Evolutionary conservation across 2,888 invertebrate species (phyloP).

Genomic region (Hartigia nigra): DNA sequence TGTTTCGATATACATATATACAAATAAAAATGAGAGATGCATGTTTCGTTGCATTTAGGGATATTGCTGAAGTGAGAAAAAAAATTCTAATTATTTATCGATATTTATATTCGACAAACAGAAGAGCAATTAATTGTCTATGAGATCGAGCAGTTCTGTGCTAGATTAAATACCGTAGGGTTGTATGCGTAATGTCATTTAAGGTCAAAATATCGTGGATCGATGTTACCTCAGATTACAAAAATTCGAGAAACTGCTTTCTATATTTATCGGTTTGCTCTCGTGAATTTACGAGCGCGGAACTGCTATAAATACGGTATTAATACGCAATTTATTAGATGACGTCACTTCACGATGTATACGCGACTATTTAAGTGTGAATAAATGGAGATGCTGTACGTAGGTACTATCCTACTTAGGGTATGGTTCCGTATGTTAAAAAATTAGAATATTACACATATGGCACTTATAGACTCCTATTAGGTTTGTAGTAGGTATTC

Average conservation of each 20-base stretch:
- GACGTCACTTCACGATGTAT: constrained; percentile 49
- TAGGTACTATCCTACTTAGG: not conserved
- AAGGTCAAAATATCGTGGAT: not conserved
- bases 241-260: constrained; percentile 31
- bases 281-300: constrained; percentile 42
- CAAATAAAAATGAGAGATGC: not conserved
- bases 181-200: not conserved
- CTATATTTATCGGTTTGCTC: constrained; percentile 47
- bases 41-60: not conserved
- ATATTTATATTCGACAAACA: not conserved
- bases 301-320: constrained; percentile 50
- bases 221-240: constrained; percentile 18
- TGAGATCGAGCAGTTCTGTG: not conserved
- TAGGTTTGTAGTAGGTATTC: not conserved
- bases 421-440: not conserved
- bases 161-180: not conserved
- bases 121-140: not conserved
- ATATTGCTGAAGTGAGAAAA: not conserved
- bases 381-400: constrained; percentile 17
- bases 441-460: not conserved
- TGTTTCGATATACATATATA: not conserved
- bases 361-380: constrained; percentile 42
- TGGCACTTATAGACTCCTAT: not conserved
- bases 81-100: not conserved
- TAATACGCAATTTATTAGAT: constrained; percentile 53